Percentiles rank a stretch among this genome's conserved stretches.
These are phyloP conservation scores for Eulithis prunata DNA, from an alignment of 2,888 invertebrate genomes.

Conservation along the genomic window DNA sequence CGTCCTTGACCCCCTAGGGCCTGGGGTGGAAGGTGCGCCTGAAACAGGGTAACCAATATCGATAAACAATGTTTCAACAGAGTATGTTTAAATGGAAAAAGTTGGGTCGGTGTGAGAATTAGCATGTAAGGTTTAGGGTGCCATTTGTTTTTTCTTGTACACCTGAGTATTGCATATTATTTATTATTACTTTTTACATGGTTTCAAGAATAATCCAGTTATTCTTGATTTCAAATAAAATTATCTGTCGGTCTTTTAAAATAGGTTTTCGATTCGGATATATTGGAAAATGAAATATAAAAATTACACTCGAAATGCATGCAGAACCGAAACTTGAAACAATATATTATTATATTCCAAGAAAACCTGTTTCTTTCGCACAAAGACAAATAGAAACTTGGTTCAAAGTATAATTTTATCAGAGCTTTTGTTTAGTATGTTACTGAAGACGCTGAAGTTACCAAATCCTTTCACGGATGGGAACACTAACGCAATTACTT, in stretches of 20 bases:
- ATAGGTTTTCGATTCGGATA: too few species aligned
- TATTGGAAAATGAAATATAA: too few species aligned
- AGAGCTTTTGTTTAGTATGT: conserved; percentile 33
- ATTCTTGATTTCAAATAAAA: too few species aligned
- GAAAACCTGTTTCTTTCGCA: conserved; percentile 9
- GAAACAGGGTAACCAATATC: conserved; percentile 24
- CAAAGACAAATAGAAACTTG: conserved; percentile 22
- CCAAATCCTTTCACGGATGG: conserved; percentile 25
- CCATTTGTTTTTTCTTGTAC: not conserved
- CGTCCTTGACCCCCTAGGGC: conserved; percentile 16
- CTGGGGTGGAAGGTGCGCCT: conserved; percentile 14
- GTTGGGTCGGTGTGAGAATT: conserved; percentile 17
- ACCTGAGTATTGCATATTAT: too few species aligned
- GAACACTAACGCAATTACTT: conserved; percentile 22
- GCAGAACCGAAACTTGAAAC: not conserved
- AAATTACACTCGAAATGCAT: not conserved
- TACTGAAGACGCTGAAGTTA: conserved; percentile 33
- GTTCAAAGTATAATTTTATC: conserved; percentile 29
- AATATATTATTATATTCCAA: conserved; percentile 2
- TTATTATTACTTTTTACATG: not conserved
- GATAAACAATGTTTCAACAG: conserved; percentile 31
- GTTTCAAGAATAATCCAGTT: not conserved
- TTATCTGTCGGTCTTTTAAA: too few species aligned
- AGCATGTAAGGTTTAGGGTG: conserved; percentile 7
- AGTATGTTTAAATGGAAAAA: conserved; percentile 28